Base-by-base conservation (phyloP, 1,140 invertebrate species). In the Lepidurus apus region DNA sequence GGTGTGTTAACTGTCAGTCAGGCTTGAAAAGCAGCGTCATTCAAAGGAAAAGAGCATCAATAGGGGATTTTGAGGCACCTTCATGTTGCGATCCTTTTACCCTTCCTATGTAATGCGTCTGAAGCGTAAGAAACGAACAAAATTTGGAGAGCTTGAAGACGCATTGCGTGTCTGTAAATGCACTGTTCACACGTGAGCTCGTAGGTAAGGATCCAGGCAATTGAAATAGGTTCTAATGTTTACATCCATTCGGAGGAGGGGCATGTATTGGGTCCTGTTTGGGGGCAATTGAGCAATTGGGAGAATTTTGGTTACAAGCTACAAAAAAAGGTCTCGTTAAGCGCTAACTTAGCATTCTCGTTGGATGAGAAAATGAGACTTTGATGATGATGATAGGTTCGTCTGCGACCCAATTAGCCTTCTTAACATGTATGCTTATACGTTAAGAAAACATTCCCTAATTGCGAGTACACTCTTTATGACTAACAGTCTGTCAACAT, bases 371-470 rank as follows among this genome's bases (percentile, higher is more conserved):
- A 13, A 65, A 65, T 21, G 53, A 65, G 8, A 17, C 53, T 65
- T 65, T 65, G 21, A 65, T 65, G 53, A 65, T 65, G 21, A 65
- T 65, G 53, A 21, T 65, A 21, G 53, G 53, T 65, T 65, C 53
- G n/a, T 65, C 13, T n/a, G 21, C 53, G n/a, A 17, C 53, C 53
- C n/a, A 65, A 13, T 65, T 65, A 65, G 53, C 4, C 53, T 13
- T 65, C 17, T 13, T n/a, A 7, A 65, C 3, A 17, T 17, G 13
- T 5, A 7, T 65, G 17, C 21, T 65, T 11, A n/a, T 65, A 13
- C 13, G 6, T 17, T 13, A 13, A 9, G 21, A 21, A 21, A 65
- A 21, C 53, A 65, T 65, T 13, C 53, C 53, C 53, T 65, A n/a
- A 65, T 65, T 65, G 7, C 34, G 34, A 34, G 34, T 34, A 4